A percentile compares a stretch with the other conserved stretches of the same genome.
Conservation (phyloP, 1,140 invertebrate genomes). For the Muscidifurax raptorellus region DNA sequence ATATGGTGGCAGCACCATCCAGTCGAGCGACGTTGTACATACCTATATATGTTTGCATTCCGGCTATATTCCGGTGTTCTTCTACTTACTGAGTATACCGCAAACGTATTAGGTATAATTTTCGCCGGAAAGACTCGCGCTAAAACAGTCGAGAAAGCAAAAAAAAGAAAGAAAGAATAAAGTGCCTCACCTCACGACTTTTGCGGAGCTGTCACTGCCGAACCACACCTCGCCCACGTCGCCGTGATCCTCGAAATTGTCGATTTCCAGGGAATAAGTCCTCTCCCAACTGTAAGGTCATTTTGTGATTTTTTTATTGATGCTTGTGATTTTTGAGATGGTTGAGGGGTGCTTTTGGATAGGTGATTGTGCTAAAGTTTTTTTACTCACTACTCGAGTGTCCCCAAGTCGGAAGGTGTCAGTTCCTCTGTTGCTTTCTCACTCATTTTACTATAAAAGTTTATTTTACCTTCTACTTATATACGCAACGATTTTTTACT, state of each 20-base stretch:
- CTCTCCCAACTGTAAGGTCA: conserved; percentile 85
- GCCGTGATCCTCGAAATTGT: conserved; percentile 88
- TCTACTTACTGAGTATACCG: no score
- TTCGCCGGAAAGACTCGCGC: neutral
- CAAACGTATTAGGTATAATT: neutral
- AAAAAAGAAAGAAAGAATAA: neutral
- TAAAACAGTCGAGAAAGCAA: neutral
- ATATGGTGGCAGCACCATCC: conserved; percentile 20
- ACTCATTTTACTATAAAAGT: neutral
- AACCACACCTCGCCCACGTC: conserved; percentile 97
- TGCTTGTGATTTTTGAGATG: neutral
- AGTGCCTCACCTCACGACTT: conserved; percentile 81
- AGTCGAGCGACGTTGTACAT: neutral
- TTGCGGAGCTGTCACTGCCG: conserved; percentile 86
- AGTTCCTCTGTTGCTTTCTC: conserved; percentile 75
- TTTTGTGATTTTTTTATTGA: conserved; percentile 31
- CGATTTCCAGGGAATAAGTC: conserved; percentile 86
- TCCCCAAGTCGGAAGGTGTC: conserved; percentile 86
- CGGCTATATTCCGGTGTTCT: no score
- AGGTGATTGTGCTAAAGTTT: neutral
- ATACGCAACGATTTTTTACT: no score
- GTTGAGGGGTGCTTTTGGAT: no score
- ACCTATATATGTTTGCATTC: no score
- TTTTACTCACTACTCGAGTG: conserved; percentile 82
- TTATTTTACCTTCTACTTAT: neutral